Percentiles rank a stretch among this genome's conserved stretches.
Conservation (phyloP, 2,797 vertebrate genomes). For the Huso huso region DNA sequence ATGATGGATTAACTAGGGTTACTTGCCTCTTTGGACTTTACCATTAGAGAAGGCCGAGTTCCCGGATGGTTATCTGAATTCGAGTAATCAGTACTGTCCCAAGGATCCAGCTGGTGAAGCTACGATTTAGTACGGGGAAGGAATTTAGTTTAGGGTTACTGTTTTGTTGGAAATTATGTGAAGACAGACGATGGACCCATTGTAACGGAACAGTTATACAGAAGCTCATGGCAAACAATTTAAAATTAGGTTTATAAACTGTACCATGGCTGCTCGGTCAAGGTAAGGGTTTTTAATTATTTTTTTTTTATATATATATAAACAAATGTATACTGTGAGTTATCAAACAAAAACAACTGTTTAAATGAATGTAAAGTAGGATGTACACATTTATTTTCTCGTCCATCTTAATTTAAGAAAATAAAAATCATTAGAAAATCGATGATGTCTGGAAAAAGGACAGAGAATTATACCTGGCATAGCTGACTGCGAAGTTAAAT, state of each 20-base stretch:
- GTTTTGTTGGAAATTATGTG: slow-evolving; percentile 41
- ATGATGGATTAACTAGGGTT: neutral
- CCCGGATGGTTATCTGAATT: slow-evolving; percentile 49
- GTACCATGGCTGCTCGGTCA: slow-evolving; percentile 77
- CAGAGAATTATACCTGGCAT: too few relatives aligned
- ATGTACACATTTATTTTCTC: too few relatives aligned
- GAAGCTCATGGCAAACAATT: slow-evolving; percentile 49
- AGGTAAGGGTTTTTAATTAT: slow-evolving; percentile 57
- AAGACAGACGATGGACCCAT: slow-evolving; percentile 25
- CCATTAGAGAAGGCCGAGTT: slow-evolving; percentile 27
- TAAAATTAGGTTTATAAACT: slow-evolving; percentile 35
- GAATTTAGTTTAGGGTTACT: slow-evolving; percentile 8
- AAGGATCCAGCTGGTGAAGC: slow-evolving; percentile 23
- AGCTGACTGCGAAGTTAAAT: too few relatives aligned
- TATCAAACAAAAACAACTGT: too few relatives aligned
- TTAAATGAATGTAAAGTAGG: too few relatives aligned
- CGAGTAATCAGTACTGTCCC: slow-evolving; percentile 26
- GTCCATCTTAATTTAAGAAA: too few relatives aligned
- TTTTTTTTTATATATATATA: too few relatives aligned
- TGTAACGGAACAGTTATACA: slow-evolving; percentile 3
- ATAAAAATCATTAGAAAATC: too few relatives aligned
- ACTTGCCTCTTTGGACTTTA: neutral
- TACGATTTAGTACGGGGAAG: slow-evolving; percentile 20
- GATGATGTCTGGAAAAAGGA: too few relatives aligned
- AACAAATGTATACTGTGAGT: too few relatives aligned